Evolutionary conservation across 2,113 vertebrate species (phyloP).

Genomic region (Pristiophorus japonicus): DNA sequence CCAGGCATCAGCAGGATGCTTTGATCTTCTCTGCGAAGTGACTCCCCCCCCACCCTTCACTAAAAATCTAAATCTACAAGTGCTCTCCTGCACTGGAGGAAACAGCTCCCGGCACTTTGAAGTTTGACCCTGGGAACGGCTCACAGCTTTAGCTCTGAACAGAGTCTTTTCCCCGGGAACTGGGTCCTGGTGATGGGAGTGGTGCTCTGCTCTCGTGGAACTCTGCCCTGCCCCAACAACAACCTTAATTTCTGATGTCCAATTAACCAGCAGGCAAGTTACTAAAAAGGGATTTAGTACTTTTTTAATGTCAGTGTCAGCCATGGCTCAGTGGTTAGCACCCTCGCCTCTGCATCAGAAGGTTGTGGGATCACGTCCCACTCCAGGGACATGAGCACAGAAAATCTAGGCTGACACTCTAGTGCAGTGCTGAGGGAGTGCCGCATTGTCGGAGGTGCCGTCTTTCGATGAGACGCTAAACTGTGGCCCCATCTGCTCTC

Average conservation of each 20-base stretch:
- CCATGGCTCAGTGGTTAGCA: too few species aligned
- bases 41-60: conserved; percentile 50
- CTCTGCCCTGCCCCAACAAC: neutral
- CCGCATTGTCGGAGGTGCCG: neutral
- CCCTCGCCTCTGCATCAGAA: too few species aligned
- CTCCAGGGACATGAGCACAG: neutral
- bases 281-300: too few species aligned
- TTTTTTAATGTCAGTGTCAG: too few species aligned
- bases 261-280: too few species aligned
- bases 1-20: conserved; percentile 78
- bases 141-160: conserved; percentile 47
- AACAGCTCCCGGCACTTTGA: conserved; percentile 64
- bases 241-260: too few species aligned
- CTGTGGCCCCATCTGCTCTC: neutral
- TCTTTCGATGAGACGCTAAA: neutral
- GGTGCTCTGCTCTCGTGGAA: too few species aligned
- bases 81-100: conserved; percentile 51
- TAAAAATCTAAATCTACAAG: conserved; percentile 29
- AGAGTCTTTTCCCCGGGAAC: neutral
- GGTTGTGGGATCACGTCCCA: neutral
- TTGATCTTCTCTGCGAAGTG: conserved; percentile 77
- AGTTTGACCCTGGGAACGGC: conserved; percentile 63
- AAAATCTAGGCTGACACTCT: neutral
- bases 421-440: neutral
- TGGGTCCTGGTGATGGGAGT: neutral